Percentiles rank a stretch among this genome's conserved stretches.
These are phyloP conservation scores for Oxytorus armatus DNA, from an alignment of 2,888 invertebrate species.

Conservation along the genomic window DNA sequence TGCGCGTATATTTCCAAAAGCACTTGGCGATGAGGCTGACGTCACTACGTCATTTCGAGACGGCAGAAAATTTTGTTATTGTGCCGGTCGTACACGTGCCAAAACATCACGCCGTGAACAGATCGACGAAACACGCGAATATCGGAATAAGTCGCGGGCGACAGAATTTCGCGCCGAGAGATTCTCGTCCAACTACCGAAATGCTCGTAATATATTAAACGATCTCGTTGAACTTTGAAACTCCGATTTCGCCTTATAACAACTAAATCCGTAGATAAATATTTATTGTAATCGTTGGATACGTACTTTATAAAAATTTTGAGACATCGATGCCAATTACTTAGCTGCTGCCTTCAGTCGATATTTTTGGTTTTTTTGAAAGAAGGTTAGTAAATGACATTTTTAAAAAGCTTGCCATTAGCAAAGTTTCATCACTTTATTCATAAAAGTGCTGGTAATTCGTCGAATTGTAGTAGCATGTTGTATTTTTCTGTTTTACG, in stretches of 20 bases:
- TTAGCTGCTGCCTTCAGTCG: conserved; percentile 8
- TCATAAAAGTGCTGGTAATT: not conserved
- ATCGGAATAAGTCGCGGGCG: conserved; percentile 4
- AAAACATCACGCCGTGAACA: conserved; percentile 23
- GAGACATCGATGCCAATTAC: conserved; percentile 1
- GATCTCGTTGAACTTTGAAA: conserved; percentile 42
- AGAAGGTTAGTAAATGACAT: too few species aligned
- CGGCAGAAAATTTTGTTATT: conserved; percentile 22
- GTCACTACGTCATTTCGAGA: conserved; percentile 47
- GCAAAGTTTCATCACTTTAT: not conserved
- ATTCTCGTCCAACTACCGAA: conserved; percentile 32
- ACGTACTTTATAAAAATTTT: conserved; percentile 7
- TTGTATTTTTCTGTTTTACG: conserved; percentile 29
- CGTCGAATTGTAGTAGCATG: not conserved
- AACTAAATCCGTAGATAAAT: conserved; percentile 46
- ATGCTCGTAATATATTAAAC: conserved; percentile 44
- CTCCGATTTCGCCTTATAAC: conserved; percentile 7
- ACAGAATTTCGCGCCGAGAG: conserved; percentile 15
- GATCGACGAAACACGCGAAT: conserved; percentile 23
- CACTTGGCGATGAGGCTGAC: conserved; percentile 32
- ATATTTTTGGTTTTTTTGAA: not conserved
- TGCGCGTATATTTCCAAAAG: conserved; percentile 51
- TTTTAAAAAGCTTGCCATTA: too few species aligned
- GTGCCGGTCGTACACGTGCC: conserved; percentile 41
- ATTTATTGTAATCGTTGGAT: conserved; percentile 36